phyloP scores from a whole-genome alignment of 2,113 vertebrate species.

The Coregonus clupeaformis region DNA sequence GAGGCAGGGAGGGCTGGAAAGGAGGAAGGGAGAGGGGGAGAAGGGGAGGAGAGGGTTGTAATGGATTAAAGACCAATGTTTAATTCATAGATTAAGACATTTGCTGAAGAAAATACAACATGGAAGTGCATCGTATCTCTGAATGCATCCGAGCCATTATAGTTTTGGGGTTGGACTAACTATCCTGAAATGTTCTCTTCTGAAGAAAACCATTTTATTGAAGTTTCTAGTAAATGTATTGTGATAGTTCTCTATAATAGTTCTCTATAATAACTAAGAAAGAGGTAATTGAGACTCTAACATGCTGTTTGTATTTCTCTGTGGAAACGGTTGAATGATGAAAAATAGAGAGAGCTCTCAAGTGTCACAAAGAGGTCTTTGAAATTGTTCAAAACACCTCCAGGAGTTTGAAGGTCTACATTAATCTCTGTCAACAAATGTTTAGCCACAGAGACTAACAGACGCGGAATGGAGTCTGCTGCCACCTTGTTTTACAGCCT shows the following conservation, averaged over 20 bases:
- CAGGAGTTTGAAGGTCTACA: background rate
- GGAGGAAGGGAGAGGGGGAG: background rate
- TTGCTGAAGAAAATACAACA: slow-evolving; percentile 50
- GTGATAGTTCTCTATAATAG: background rate
- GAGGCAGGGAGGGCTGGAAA: background rate
- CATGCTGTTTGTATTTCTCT: background rate
- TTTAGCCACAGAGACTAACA: background rate
- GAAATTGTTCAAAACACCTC: background rate
- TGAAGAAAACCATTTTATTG: background rate
- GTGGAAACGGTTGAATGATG: background rate
- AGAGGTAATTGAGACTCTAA: background rate
- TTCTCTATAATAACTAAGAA: too few relatives aligned
- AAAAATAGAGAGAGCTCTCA: too few relatives aligned
- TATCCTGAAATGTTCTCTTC: background rate
- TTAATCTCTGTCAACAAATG: background rate
- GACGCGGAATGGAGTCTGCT: background rate
- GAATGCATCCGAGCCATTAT: slow-evolving; percentile 38
- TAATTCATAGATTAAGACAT: slow-evolving; percentile 70
- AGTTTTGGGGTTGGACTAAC: slow-evolving; percentile 9
- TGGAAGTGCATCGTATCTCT: slow-evolving; percentile 36
- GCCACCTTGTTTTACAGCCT: background rate
- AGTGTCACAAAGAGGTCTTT: too few relatives aligned
- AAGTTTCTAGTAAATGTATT: background rate
- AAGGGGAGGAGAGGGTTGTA: slow-evolving; percentile 36
- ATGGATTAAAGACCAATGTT: slow-evolving; percentile 68